Evolutionary conservation across 2,113 vertebrate genomes (phyloP).

Genomic region (Mesembrinibis cayennensis): DNA sequence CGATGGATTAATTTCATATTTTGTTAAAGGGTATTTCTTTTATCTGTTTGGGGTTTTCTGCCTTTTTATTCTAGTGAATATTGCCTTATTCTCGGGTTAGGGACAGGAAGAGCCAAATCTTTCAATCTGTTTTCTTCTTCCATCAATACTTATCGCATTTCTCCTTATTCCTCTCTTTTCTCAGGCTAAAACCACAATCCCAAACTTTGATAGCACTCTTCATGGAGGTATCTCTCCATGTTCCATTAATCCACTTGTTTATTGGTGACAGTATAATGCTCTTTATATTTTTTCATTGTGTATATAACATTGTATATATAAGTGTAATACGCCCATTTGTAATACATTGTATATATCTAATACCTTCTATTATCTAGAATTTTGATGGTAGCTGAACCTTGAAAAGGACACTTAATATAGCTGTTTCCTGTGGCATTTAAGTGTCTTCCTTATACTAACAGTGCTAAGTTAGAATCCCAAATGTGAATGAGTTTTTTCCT

Average conservation of each 20-base stretch:
- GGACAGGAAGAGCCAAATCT: not conserved
- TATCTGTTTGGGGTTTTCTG: not conserved
- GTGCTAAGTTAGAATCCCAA: not conserved
- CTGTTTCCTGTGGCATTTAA: not conserved
- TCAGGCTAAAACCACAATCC: not conserved
- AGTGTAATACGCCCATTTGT: not conserved
- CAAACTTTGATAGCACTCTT: not conserved
- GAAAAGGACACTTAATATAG: not conserved
- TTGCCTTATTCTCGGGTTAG: not conserved
- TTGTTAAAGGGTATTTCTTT: not conserved
- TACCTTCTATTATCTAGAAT: not conserved
- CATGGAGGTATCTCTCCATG: not conserved
- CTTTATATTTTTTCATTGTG: not conserved
- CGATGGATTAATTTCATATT: accelerated
- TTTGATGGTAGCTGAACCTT: not conserved
- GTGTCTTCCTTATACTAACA: not conserved
- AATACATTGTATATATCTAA: not conserved
- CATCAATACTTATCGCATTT: not conserved
- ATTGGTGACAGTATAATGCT: not conserved
- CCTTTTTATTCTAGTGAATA: not conserved
- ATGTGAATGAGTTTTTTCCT: not conserved
- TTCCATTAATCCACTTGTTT: not conserved
- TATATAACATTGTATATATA: not conserved
- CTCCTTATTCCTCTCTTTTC: not conserved
- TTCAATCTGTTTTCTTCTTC: not conserved